Conservation (phyloP, 2,888 invertebrate species). For the Chymomyza procnemis region DNA sequence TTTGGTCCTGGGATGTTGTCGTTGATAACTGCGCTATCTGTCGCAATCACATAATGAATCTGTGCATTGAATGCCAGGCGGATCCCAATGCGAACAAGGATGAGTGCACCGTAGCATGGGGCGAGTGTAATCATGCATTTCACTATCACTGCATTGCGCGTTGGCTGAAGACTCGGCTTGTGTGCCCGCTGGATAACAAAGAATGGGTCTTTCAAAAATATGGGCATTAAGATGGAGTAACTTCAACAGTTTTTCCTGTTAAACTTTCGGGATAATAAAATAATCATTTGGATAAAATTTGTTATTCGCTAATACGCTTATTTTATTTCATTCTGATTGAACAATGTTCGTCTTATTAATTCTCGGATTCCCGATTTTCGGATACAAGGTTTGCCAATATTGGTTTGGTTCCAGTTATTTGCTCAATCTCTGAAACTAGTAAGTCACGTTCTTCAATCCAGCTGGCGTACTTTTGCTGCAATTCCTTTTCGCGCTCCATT, state of each 20-base stretch:
- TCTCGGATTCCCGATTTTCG: conserved; percentile 7
- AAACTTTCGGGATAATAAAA: not conserved
- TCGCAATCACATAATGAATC: conserved; percentile 99
- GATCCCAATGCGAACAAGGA: conserved; percentile 98
- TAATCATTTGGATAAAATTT: not conserved
- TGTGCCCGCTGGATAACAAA: conserved; percentile 98
- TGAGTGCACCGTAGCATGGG: conserved; percentile 99
- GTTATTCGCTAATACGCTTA: not conserved
- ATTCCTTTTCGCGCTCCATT: conserved; percentile 91
- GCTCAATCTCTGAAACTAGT: conserved; percentile 49
- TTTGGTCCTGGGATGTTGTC: conserved; percentile 99
- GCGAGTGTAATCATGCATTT: conserved; percentile 99
- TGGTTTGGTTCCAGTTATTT: conserved; percentile 46
- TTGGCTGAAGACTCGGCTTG: conserved; percentile 99
- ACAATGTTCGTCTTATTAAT: not conserved
- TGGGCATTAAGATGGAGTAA: conserved; percentile 78
- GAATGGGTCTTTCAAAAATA: conserved; percentile 99
- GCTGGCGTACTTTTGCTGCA: conserved; percentile 90
- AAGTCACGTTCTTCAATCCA: conserved; percentile 83
- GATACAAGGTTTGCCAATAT: conserved; percentile 32
- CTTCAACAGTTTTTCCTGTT: not conserved
- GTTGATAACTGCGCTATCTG: conserved; percentile 99
- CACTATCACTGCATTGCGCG: conserved; percentile 99
- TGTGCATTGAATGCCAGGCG: conserved; percentile 99
- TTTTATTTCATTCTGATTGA: not conserved